phyloP scores from a whole-genome alignment of 2,888 invertebrate species.

The Sinotaia quadrata region DNA sequence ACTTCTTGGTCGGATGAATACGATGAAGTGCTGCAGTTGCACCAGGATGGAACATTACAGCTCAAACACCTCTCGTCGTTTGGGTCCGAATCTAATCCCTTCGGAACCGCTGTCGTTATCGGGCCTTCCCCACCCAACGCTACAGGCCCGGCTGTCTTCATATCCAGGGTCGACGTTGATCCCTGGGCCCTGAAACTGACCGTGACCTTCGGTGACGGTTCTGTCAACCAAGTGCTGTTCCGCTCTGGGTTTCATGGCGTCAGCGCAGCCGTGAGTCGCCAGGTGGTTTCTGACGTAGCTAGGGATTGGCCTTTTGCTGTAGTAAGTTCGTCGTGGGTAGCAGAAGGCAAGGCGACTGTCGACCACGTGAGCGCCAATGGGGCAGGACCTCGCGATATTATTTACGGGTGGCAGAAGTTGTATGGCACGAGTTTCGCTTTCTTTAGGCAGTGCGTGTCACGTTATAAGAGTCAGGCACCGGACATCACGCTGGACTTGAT shows the following conservation, averaged over 20 bases:
- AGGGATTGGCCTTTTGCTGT: conserved; percentile 41
- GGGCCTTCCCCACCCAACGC: conserved; percentile 36
- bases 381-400: conserved; percentile 32
- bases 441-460: conserved; percentile 48
- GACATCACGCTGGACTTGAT: conserved; percentile 38
- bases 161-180: conserved; percentile 38
- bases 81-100: conserved; percentile 50
- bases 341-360: conserved; percentile 49
- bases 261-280: conserved; percentile 34
- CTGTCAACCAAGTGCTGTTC: conserved; percentile 34
- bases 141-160: conserved; percentile 39
- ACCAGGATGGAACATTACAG: conserved; percentile 46
- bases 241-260: conserved; percentile 32
- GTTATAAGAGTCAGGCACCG: conserved; percentile 50
- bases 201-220: conserved; percentile 40
- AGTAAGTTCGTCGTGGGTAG: conserved; percentile 50
- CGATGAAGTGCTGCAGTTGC: conserved; percentile 47
- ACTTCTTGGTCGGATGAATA: conserved; percentile 46
- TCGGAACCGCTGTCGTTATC: conserved; percentile 48
- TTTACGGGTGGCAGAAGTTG: conserved; percentile 30
- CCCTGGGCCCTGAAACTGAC: conserved; percentile 29
- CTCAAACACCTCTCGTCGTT: conserved; percentile 44
- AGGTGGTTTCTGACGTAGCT: conserved; percentile 32
- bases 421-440: conserved; percentile 49
- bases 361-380: conserved; percentile 52